Evolutionary conservation across 35 echinoderm and acorn worm genomes (phyloP).

Genomic region (Amphiura filiformis): DNA sequence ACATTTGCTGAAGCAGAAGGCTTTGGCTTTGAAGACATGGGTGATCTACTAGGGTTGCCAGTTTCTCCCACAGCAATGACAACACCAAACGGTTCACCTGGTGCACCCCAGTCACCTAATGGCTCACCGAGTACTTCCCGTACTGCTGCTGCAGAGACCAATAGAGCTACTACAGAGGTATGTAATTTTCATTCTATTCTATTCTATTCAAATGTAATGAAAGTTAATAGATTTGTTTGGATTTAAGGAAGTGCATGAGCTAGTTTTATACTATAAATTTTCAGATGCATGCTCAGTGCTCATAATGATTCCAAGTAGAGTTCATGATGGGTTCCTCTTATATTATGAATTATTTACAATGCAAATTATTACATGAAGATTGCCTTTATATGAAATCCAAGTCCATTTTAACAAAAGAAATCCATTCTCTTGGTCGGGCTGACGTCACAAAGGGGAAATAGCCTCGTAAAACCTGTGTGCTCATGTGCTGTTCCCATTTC

Average conservation of each 20-base stretch:
- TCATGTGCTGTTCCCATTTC: background rate
- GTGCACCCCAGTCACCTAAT: background rate
- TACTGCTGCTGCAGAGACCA: background rate
- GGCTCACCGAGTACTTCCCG: background rate
- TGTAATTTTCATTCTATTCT: background rate
- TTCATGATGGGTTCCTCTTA: background rate
- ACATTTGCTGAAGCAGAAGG: background rate
- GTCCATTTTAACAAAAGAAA: background rate
- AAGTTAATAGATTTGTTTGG: background rate
- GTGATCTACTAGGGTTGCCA: background rate
- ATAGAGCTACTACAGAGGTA: background rate
- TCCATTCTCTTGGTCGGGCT: too few relatives aligned
- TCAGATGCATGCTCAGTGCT: background rate
- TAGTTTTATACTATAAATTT: background rate
- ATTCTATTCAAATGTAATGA: background rate
- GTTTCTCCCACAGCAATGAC: background rate
- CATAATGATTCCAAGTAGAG: background rate
- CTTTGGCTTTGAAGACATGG: background rate
- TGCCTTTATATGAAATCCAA: too few relatives aligned
- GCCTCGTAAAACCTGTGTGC: too few relatives aligned
- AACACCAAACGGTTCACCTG: background rate
- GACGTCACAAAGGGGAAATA: too few relatives aligned
- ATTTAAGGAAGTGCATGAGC: background rate
- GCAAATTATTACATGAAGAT: too few relatives aligned
- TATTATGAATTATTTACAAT: background rate